Conservation (phyloP, 1,140 invertebrate species). For the Diorhabda carinulata region DNA sequence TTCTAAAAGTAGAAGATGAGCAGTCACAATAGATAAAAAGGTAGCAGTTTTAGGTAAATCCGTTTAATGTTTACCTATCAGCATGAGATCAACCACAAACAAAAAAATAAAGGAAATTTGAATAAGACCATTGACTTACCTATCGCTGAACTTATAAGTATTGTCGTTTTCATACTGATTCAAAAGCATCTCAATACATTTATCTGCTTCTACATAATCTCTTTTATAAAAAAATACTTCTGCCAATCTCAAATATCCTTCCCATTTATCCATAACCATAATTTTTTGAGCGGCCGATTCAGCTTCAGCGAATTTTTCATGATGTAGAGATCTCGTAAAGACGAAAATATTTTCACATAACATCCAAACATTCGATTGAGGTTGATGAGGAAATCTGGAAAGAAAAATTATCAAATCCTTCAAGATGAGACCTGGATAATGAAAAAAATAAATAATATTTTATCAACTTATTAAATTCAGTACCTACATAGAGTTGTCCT, state of each 20-base stretch:
- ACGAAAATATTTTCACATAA: constrained; percentile 61
- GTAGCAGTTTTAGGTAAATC: no score
- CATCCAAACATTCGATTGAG: constrained; percentile 63
- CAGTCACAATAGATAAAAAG: no score
- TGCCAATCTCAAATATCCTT: constrained; percentile 61
- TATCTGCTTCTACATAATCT: constrained; percentile 60
- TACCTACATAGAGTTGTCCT: no score
- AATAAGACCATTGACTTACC: not conserved
- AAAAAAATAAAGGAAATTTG: no score
- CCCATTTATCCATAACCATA: constrained; percentile 65
- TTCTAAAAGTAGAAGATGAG: no score
- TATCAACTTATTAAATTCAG: no score
- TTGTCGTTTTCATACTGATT: constrained; percentile 21
- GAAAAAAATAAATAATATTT: not conserved
- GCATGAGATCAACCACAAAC: no score
- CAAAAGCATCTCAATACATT: constrained; percentile 55
- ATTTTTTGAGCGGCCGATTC: constrained; percentile 69
- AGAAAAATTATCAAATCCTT: not conserved
- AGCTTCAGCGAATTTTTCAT: constrained; percentile 72
- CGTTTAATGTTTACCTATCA: no score
- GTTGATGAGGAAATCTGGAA: constrained; percentile 57
- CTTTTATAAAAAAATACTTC: constrained; percentile 66
- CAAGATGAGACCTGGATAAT: not conserved
- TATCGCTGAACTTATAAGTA: constrained; percentile 27
- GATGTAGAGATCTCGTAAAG: constrained; percentile 58